phyloP scores from a whole-genome alignment of 2,888 invertebrate genomes.

The Caradrina clavipalpis region DNA sequence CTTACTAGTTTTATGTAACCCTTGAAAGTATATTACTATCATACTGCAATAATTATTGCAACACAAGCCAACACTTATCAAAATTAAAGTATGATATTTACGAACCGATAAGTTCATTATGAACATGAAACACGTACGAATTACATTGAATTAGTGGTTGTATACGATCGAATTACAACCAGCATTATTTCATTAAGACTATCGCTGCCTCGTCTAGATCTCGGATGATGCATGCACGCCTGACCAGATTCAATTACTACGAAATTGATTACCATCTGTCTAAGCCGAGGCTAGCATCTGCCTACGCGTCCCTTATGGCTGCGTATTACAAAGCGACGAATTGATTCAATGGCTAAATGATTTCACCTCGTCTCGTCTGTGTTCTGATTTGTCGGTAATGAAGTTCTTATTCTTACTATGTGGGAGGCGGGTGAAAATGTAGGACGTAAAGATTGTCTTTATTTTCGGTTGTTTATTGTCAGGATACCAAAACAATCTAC shows the following conservation, averaged over 20 bases:
- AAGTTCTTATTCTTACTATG: constrained; percentile 21
- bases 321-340: constrained; percentile 52
- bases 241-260: constrained; percentile 86
- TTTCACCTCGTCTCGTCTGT: constrained; percentile 29
- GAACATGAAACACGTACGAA: constrained; percentile 8
- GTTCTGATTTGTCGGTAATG: constrained; percentile 26
- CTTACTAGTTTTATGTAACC: not conserved
- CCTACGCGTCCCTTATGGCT: constrained; percentile 56
- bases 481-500: not conserved
- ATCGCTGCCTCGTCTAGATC: constrained; percentile 69
- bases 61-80: not conserved
- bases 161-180: constrained; percentile 72
- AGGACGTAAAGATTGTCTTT: constrained; percentile 12
- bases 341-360: constrained; percentile 46
- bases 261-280: constrained; percentile 84
- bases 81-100: constrained; percentile 14
- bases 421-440: not conserved
- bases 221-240: constrained; percentile 80
- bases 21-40: constrained; percentile 3
- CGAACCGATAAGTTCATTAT: constrained; percentile 25
- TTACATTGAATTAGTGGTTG: constrained; percentile 25
- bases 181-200: constrained; percentile 78
- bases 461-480: not conserved
- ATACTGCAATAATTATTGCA: constrained; percentile 5
- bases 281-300: constrained; percentile 77